Percentiles rank a stretch among this genome's conserved stretches.
Conservation (phyloP, 2,113 vertebrate species). For the Lasiurus borealis region DNA sequence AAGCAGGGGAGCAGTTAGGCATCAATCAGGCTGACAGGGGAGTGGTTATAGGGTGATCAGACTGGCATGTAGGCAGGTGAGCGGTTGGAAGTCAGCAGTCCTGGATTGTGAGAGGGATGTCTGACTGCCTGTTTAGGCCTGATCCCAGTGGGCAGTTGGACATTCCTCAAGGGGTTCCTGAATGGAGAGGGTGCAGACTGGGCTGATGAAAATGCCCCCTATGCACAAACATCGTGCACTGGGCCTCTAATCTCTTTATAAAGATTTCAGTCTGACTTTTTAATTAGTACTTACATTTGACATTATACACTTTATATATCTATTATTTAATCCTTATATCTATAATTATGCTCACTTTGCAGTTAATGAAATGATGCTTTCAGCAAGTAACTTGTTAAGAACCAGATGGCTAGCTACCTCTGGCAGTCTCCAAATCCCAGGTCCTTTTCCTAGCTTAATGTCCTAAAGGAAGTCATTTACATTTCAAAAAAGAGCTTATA, state of each 20-base stretch:
- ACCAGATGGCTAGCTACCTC: constrained; percentile 28
- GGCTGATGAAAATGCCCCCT: no score
- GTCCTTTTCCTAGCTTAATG: constrained; percentile 3
- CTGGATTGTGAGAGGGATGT: no score
- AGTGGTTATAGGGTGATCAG: no score
- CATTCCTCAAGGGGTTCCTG: no score
- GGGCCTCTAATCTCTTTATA: neutral
- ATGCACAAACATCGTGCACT: no score
- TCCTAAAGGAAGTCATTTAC: constrained; percentile 40
- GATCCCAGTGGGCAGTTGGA: no score
- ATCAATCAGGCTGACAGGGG: no score
- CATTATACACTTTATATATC: neutral
- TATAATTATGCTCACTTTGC: constrained; percentile 39
- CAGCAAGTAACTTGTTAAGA: constrained; percentile 9
- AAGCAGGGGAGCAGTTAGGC: no score
- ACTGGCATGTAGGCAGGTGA: no score
- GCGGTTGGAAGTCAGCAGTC: no score
- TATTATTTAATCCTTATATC: constrained; percentile 23
- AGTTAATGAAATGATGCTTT: constrained; percentile 43
- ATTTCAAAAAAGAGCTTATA: constrained; percentile 59
- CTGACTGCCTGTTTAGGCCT: no score
- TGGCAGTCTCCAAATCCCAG: neutral
- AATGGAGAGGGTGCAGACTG: no score
- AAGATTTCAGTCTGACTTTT: constrained; percentile 46
- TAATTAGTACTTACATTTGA: constrained; percentile 27